Base-by-base conservation (phyloP, 2,113 vertebrate genomes). In the Abramis brama region DNA sequence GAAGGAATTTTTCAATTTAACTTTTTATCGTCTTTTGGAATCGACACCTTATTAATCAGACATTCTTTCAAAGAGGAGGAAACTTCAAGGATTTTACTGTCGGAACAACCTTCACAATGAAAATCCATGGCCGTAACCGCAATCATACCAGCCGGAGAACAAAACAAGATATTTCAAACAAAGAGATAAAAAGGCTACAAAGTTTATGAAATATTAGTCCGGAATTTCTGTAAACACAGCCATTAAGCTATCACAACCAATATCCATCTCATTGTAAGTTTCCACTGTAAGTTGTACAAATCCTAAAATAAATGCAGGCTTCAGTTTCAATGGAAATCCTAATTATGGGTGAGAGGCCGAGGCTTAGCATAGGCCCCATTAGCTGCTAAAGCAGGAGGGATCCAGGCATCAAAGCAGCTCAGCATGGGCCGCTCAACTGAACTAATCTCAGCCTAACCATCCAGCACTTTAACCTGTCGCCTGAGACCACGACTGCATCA, bases 1-100 rank as follows among this genome's bases (percentile, higher is more conserved):
- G 50, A 62, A 87, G 83, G 83, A 85, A 85, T 87, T 74, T 81
- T 81, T 87, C 81, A 83, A 85, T 81, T 87, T 75, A 87, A 47
- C 77, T 62, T 87, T 79, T 87, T 87, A 84, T 83, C 81, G 15
- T 78, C 39, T 68, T 84, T 74, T 75, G 77, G 57, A 85, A 81
- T 84, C 43, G 33, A 80, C 86, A 84, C 86, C 47, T 79, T 71
- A 66, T 76, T 85, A 81, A 66, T 45, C 30, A 75, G 86, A 50
- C 75, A 83, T 75, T 76, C 59, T 86, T 43, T 33, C 17, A 5
- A 60, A 80, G 52, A 71, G 15, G 70, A 74, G 64, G 75, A 84
- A 59, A 79, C 81, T 66, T 84, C 50, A 71, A 60, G 21, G 19
- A 70, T 80, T 57, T 83, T 47, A 55, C 30, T 78, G 19, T 30